Conservation (phyloP, 92 coral and sea anemone species). For the Heteractis magnifica region DNA sequence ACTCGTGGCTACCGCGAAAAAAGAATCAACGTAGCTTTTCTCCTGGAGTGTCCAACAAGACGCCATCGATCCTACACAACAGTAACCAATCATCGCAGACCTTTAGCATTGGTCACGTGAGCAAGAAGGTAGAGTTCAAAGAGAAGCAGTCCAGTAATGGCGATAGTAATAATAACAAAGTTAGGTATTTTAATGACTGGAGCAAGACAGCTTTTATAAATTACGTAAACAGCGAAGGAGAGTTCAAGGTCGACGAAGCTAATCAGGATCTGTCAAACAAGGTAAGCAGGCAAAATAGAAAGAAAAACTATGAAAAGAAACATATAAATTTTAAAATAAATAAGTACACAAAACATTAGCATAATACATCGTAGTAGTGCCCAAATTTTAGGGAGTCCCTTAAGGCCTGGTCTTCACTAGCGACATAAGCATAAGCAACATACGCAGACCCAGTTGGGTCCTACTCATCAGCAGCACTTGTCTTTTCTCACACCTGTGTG, state of each 20-base stretch:
- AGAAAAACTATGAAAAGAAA: no score
- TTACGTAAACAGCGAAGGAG: slow-evolving; percentile 75
- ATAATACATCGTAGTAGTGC: no score
- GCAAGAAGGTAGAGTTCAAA: slow-evolving; percentile 55
- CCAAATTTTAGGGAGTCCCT: no score
- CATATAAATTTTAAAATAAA: no score
- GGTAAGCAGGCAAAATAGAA: slow-evolving; percentile 30
- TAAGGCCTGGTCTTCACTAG: no score
- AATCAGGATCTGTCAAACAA: slow-evolving; percentile 54
- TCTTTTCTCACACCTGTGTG: no score
- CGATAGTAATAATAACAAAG: slow-evolving; percentile 30
- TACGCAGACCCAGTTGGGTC: no score
- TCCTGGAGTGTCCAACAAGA: slow-evolving; percentile 49
- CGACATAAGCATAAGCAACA: no score
- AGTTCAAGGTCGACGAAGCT: slow-evolving; percentile 33
- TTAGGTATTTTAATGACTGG: slow-evolving; percentile 79
- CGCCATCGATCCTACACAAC: slow-evolving; percentile 61
- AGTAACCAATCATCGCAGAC: slow-evolving; percentile 23
- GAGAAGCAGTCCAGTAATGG: slow-evolving; percentile 15
- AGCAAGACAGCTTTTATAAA: slow-evolving; percentile 62
- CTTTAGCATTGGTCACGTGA: slow-evolving; percentile 29
- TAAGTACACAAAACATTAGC: no score
- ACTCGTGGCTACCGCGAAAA: slow-evolving; percentile 51
- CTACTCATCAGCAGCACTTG: no score
- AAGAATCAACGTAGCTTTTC: slow-evolving; percentile 30